Conservation (phyloP, 2,888 invertebrate species). For the Temnothorax rugatulus region DNA sequence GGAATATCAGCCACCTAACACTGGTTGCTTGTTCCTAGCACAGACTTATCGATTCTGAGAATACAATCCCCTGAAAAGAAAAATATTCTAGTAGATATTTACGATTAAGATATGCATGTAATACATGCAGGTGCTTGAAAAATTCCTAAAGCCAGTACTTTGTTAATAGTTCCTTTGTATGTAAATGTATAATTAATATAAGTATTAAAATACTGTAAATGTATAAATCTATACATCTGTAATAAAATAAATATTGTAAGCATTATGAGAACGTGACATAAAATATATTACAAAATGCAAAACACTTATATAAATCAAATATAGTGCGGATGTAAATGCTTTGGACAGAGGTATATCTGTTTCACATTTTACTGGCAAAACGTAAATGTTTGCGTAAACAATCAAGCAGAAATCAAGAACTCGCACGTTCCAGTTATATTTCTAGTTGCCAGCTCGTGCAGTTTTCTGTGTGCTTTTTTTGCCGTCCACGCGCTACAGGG, state of each 20-base stretch:
- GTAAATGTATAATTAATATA: not conserved
- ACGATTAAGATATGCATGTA: not conserved
- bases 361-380: constrained; percentile 5
- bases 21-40: not conserved
- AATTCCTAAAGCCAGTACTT: not conserved
- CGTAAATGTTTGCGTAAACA: constrained; percentile 27
- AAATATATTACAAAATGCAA: not conserved
- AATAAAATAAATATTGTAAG: not conserved
- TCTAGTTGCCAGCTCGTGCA: not conserved
- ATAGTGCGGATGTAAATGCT: not conserved
- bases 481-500: not conserved
- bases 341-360: not conserved
- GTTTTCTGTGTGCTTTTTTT: not conserved
- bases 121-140: not conserved
- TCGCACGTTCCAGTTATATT: constrained; percentile 29
- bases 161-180: not conserved
- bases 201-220: not conserved
- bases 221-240: not conserved
- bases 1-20: constrained; percentile 14
- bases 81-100: not conserved
- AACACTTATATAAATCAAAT: constrained; percentile 4
- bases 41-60: not conserved
- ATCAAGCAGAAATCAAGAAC: constrained; percentile 38
- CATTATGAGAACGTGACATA: not conserved
- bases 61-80: not conserved